Percentiles rank a stretch among this genome's conserved stretches.
Conservation (phyloP, 1,140 invertebrate species). For the Zaprionus vittiger region DNA sequence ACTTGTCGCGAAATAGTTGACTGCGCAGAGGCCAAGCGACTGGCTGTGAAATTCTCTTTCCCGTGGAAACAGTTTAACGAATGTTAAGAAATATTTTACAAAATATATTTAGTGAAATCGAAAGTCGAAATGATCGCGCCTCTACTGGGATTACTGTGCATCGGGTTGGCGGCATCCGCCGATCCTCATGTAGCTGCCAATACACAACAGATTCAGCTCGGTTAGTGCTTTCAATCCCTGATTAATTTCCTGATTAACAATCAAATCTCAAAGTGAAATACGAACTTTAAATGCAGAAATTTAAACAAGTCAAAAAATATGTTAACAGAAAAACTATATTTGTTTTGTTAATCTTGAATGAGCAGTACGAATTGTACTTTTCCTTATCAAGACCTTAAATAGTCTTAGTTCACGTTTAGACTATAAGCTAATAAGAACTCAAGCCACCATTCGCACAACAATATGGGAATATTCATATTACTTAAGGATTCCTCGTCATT, state of each 20-base stretch:
- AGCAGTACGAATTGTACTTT: background rate
- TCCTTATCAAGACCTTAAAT: constrained; percentile 5
- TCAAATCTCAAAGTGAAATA: background rate
- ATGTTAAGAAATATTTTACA: background rate
- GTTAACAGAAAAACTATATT: background rate
- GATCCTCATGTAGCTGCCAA: background rate
- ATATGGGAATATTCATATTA: background rate
- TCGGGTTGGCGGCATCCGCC: constrained; percentile 18
- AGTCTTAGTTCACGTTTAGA: background rate
- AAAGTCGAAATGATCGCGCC: background rate
- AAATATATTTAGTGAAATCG: background rate
- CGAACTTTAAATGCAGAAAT: background rate
- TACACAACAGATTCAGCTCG: constrained; percentile 26
- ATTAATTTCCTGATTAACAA: background rate
- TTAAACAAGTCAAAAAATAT: background rate
- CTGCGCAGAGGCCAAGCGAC: constrained; percentile 59
- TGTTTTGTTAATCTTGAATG: background rate
- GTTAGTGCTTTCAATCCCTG: constrained; percentile 25
- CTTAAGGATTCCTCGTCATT: background rate
- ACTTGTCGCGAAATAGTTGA: constrained; percentile 62
- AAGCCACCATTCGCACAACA: background rate
- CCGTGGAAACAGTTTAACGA: background rate
- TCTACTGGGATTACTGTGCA: constrained; percentile 26
- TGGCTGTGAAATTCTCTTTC: constrained; percentile 53
- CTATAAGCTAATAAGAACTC: background rate